phyloP scores from a whole-genome alignment of 2,888 invertebrate species.

The Nesidiocoris tenuis region DNA sequence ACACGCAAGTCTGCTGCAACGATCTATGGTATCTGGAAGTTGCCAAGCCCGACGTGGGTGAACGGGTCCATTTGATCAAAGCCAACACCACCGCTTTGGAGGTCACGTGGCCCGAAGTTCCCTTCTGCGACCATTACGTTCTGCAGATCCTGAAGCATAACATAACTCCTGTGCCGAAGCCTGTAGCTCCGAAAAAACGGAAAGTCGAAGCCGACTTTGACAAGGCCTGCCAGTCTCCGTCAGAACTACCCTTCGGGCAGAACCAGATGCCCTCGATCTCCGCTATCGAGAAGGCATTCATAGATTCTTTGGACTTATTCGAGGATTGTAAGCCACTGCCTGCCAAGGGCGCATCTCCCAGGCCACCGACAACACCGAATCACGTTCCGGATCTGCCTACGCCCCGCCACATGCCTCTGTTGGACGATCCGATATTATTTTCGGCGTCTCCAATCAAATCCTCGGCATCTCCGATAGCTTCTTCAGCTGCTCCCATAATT shows the following conservation, averaged over 20 bases:
- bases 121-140: slow-evolving; percentile 85
- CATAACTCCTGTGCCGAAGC: slow-evolving; percentile 1
- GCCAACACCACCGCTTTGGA: slow-evolving; percentile 91
- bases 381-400: background rate
- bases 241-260: background rate
- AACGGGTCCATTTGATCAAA: slow-evolving; percentile 85
- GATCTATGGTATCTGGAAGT: slow-evolving; percentile 93
- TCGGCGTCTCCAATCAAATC: background rate
- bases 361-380: background rate
- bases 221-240: background rate
- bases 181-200: slow-evolving; percentile 18
- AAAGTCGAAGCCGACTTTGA: slow-evolving; percentile 4
- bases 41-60: slow-evolving; percentile 84
- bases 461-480: background rate
- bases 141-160: slow-evolving; percentile 72
- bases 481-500: background rate
- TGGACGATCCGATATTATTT: background rate
- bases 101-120: slow-evolving; percentile 87
- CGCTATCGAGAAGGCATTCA: background rate
- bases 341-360: background rate
- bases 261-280: background rate
- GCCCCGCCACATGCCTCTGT: background rate
- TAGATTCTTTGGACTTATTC: background rate
- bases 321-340: background rate
- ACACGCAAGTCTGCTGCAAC: slow-evolving; percentile 92